Percentiles rank a stretch among this genome's conserved stretches.
These are phyloP conservation scores for Anthopleura xanthogrammica DNA, from an alignment of 92 coral and sea anemone species.

Conservation along the genomic window DNA sequence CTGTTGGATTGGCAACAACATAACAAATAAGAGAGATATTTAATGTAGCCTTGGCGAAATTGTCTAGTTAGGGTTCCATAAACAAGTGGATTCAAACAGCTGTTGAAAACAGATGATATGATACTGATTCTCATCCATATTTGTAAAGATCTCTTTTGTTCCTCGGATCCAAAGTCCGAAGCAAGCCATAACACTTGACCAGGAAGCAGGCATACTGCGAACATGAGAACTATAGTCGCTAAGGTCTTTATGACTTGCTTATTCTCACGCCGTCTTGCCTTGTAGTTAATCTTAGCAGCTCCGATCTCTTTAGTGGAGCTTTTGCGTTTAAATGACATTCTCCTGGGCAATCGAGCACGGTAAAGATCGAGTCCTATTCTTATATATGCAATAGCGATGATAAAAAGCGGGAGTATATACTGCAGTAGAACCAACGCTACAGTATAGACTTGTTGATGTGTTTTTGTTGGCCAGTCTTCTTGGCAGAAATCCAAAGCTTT, in stretches of 20 bases:
- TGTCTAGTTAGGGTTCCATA: slow-evolving; percentile 80
- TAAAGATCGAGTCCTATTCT: slow-evolving; percentile 77
- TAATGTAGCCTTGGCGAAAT: slow-evolving; percentile 80
- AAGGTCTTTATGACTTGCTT: slow-evolving; percentile 84
- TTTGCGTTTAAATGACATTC: slow-evolving; percentile 25
- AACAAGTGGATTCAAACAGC: slow-evolving; percentile 85
- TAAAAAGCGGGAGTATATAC: slow-evolving; percentile 69
- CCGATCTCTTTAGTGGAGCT: slow-evolving; percentile 10
- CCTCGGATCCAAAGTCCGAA: slow-evolving; percentile 64
- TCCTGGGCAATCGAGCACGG: slow-evolving; percentile 35
- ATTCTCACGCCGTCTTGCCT: slow-evolving; percentile 72
- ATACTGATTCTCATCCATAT: slow-evolving; percentile 58
- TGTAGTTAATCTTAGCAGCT: slow-evolving; percentile 31
- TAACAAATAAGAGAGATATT: slow-evolving; percentile 68
- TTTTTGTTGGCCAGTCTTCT: slow-evolving; percentile 67
- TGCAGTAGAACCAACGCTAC: slow-evolving; percentile 72
- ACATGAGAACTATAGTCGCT: slow-evolving; percentile 76
- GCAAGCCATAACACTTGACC: slow-evolving; percentile 90
- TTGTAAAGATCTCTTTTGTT: slow-evolving; percentile 38
- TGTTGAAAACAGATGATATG: slow-evolving; percentile 80
- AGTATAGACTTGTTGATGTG: slow-evolving; percentile 68
- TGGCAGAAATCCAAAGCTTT: slow-evolving; percentile 41
- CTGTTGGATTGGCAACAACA: slow-evolving; percentile 54
- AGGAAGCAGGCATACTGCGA: slow-evolving; percentile 88
- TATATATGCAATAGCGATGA: slow-evolving; percentile 79